These are phyloP conservation scores for Chrysolina haemoptera DNA, from an alignment of 2,888 invertebrate species.

Conservation along the genomic window DNA sequence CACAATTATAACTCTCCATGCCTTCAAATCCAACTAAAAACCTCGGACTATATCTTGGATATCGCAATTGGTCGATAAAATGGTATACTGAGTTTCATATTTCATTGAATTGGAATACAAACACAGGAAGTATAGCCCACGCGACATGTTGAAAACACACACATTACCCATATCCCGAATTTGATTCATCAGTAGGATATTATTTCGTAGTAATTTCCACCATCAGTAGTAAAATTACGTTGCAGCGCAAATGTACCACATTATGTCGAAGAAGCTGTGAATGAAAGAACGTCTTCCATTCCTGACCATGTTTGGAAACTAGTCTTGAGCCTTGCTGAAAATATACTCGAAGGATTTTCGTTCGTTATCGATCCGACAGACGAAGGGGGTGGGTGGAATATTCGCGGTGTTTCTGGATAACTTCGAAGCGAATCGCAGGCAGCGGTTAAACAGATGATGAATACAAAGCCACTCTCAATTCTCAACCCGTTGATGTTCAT, in stretches of 20 bases:
- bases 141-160: too few species aligned
- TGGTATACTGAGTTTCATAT: too few species aligned
- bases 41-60: too few species aligned
- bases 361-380: slow-evolving; percentile 8
- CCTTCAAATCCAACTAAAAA: too few species aligned
- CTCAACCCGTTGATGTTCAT: not conserved
- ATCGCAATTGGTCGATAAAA: too few species aligned
- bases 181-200: not conserved
- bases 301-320: too few species aligned
- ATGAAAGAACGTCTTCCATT: not conserved
- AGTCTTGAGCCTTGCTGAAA: not conserved
- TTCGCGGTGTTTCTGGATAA: not conserved
- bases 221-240: too few species aligned
- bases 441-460: not conserved
- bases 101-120: too few species aligned
- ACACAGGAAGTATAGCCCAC: too few species aligned
- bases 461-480: not conserved
- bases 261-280: not conserved
- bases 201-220: too few species aligned
- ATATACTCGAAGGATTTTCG: not conserved
- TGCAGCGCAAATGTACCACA: not conserved
- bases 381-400: not conserved
- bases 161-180: not conserved
- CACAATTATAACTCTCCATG: too few species aligned
- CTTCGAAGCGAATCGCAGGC: not conserved